Evolutionary conservation across 2,888 invertebrate genomes (phyloP).

Genomic region (Gryllus longicercus): DNA sequence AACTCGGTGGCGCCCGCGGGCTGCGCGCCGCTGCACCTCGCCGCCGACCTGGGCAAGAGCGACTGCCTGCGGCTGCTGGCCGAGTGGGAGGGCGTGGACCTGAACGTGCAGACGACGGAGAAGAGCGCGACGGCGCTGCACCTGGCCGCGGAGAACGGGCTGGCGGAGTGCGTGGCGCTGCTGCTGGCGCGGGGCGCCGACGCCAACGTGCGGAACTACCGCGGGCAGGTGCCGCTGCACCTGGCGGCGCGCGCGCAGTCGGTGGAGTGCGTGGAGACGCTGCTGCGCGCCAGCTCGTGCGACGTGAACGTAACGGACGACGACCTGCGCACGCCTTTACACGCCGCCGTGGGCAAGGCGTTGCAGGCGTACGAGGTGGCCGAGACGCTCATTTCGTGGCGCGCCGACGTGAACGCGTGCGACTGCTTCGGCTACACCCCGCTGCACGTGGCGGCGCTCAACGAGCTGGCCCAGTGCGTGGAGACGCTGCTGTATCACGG

Average conservation of each 20-base stretch:
- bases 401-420: conserved; percentile 76
- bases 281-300: conserved; percentile 64
- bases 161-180: conserved; percentile 73
- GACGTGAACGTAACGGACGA: conserved; percentile 77
- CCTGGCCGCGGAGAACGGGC: conserved; percentile 84
- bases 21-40: conserved; percentile 75
- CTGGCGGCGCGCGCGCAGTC: conserved; percentile 77
- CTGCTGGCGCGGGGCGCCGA: conserved; percentile 72
- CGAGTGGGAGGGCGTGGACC: conserved; percentile 67
- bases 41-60: conserved; percentile 74
- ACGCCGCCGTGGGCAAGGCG: conserved; percentile 81
- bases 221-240: conserved; percentile 82
- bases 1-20: conserved; percentile 69
- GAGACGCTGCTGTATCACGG: conserved; percentile 79
- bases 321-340: conserved; percentile 76
- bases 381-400: conserved; percentile 73
- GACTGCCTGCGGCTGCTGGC: conserved; percentile 71
- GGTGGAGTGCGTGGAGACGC: conserved; percentile 73
- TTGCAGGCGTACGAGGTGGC: conserved; percentile 76
- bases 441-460: conserved; percentile 78
- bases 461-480: conserved; percentile 80
- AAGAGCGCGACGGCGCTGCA: conserved; percentile 78
- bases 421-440: conserved; percentile 85
- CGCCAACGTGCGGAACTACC: conserved; percentile 67
- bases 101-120: conserved; percentile 67